These are phyloP conservation scores for Sylvicola fuscatus DNA, from an alignment of 2,888 invertebrate genomes.

Conservation along the genomic window DNA sequence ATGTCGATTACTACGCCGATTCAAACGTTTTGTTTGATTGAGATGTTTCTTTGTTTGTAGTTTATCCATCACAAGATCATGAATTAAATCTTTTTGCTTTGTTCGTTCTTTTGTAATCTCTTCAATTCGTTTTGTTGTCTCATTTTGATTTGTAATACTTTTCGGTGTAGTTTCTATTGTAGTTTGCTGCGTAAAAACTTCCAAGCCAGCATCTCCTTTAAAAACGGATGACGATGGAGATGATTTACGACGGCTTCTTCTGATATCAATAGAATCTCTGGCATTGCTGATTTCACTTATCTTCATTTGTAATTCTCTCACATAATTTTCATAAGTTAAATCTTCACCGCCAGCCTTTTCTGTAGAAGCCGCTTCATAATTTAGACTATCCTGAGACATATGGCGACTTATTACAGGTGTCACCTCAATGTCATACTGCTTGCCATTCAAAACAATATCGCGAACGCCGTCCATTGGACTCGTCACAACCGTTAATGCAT, in stretches of 20 bases:
- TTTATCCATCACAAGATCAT: constrained; percentile 65
- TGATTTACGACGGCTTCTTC: constrained; percentile 32
- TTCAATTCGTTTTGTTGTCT: constrained; percentile 45
- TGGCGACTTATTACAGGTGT: constrained; percentile 11
- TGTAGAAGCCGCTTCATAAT: constrained; percentile 11
- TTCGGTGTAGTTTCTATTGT: constrained; percentile 15
- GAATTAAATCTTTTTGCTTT: constrained; percentile 64
- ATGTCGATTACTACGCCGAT: constrained; percentile 32
- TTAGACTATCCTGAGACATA: constrained; percentile 4
- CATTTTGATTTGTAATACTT: constrained; percentile 27
- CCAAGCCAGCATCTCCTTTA: not conserved
- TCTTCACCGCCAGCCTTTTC: constrained; percentile 17
- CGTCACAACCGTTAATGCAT: constrained; percentile 30
- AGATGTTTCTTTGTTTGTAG: constrained; percentile 44
- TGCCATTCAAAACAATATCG: not conserved
- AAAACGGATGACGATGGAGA: constrained; percentile 18
- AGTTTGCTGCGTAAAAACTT: constrained; percentile 5
- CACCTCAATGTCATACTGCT: constrained; percentile 13
- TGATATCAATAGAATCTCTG: constrained; percentile 42
- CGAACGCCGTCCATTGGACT: constrained; percentile 25
- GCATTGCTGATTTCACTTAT: constrained; percentile 48
- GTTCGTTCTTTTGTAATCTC: constrained; percentile 60
- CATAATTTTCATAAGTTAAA: constrained; percentile 34
- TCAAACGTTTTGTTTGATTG: constrained; percentile 36
- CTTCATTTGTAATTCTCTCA: constrained; percentile 41